phyloP scores from a whole-genome alignment of 2,797 vertebrate genomes.

The Lindbergichthys nudifrons region DNA sequence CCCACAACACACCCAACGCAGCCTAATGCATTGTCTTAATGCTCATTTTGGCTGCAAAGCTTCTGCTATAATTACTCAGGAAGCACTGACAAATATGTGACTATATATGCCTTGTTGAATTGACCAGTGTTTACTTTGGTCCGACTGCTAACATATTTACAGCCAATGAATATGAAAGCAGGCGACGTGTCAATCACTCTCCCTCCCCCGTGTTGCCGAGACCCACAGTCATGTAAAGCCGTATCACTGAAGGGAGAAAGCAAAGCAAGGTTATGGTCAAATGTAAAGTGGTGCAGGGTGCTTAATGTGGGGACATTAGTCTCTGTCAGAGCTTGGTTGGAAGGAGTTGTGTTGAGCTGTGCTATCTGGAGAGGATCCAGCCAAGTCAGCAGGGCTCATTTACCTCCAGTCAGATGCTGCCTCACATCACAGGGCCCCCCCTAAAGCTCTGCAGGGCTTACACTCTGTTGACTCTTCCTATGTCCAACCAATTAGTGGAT shows the following conservation, averaged over 20 bases:
- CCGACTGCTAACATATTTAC: constrained; percentile 67
- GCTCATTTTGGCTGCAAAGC: constrained; percentile 64
- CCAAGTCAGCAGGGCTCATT: constrained; percentile 77
- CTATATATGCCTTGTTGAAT: constrained; percentile 37
- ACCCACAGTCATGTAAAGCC: constrained; percentile 13
- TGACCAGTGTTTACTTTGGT: constrained; percentile 67
- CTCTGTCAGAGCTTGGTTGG: constrained; percentile 72
- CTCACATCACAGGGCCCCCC: constrained; percentile 63
- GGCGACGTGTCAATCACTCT: constrained; percentile 36
- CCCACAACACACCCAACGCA: constrained; percentile 52
- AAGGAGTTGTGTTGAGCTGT: constrained; percentile 56
- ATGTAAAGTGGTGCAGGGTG: constrained; percentile 68
- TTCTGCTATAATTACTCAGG: constrained; percentile 64
- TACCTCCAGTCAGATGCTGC: constrained; percentile 66
- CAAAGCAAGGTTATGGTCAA: constrained; percentile 64
- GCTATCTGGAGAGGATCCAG: constrained; percentile 73
- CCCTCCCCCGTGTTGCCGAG: neutral
- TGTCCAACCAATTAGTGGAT: constrained; percentile 43
- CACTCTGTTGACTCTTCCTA: constrained; percentile 33
- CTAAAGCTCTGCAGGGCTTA: constrained; percentile 44
- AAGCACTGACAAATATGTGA: constrained; percentile 64
- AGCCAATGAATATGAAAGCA: constrained; percentile 66
- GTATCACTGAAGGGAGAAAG: constrained; percentile 33
- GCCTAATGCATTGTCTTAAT: constrained; percentile 65
- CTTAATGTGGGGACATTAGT: constrained; percentile 76